phyloP scores from a whole-genome alignment of 2,113 vertebrate genomes.

The Tor tambroides region DNA sequence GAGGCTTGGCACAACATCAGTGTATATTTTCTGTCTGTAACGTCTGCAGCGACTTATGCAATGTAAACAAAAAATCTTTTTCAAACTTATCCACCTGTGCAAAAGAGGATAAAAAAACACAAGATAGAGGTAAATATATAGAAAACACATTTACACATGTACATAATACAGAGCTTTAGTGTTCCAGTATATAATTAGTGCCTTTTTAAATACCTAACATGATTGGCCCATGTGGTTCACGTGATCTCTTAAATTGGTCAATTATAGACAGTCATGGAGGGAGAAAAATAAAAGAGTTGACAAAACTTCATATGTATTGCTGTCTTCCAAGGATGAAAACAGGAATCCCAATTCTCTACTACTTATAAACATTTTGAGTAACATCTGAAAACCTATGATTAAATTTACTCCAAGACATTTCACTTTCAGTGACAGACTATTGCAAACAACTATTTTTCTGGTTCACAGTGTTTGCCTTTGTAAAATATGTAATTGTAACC shows the following conservation, averaged over 20 bases:
- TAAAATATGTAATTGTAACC: conserved; percentile 15
- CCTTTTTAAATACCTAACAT: not conserved
- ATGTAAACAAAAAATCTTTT: conserved; percentile 80
- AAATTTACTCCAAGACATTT: not conserved
- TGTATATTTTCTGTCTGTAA: conserved; percentile 62
- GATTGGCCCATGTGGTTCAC: not conserved
- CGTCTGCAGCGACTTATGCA: conserved; percentile 68
- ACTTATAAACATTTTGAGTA: not conserved
- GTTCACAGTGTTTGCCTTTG: conserved; percentile 34
- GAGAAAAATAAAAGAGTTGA: too few relatives aligned
- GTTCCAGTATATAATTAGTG: not conserved
- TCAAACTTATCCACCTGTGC: conserved; percentile 66
- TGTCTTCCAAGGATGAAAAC: conserved; percentile 25
- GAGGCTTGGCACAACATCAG: conserved; percentile 68
- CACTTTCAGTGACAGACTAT: too few relatives aligned
- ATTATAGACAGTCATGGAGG: too few relatives aligned
- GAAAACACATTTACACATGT: conserved; percentile 74
- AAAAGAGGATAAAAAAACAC: conserved; percentile 62
- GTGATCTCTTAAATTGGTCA: not conserved
- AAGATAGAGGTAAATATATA: conserved; percentile 74
- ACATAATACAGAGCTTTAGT: conserved; percentile 39
- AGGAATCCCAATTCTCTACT: conserved; percentile 13
- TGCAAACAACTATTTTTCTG: not conserved
- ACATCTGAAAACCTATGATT: not conserved
- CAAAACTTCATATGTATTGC: conserved; percentile 17